Base-by-base conservation (phyloP, 2,113 vertebrate genomes). In the Phrynosoma blainvillii region DNA sequence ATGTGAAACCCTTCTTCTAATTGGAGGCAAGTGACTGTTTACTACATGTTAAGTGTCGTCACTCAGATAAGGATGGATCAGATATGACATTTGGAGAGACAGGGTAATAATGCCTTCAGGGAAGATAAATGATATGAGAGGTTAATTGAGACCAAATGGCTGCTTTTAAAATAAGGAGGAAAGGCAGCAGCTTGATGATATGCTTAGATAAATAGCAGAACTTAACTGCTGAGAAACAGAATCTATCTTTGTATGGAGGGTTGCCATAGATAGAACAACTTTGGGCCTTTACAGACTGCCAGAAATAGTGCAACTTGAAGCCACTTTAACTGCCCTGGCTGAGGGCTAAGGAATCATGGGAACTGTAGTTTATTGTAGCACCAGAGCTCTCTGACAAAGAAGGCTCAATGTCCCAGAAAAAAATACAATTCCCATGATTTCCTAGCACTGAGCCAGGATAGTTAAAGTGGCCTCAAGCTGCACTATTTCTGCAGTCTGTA, bases 101-200 rank as follows among this genome's bases (percentile, higher is more conserved):
- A 87, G 70, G 66, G 36, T 83, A 14, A 18, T 80, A 71, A 62
- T 89, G 71, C 74, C 74, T 73, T 23, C 78, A 36, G 1, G 5
- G 71, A 47, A 83, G 13, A 87, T 89, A 66, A 86, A 0, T 54
- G 11, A 86, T 32, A n/a, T 54, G 30, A 93, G 77, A 93, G 82
- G 82, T 91, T 93, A 92, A 87, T 94, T 91, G 88, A 87, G 66
- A 68, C 82, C 16, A 78, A 73, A 52, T 77, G 73, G 65, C 81
- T 90, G 54, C 89, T 71, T 71, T 91, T 86, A 90, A 59, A 90
- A 4, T 42, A 62, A 84, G 47, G 74, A 12, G 88, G 16, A 14
- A 42, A 74, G 52, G 14, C 78, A 90, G 81, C 73, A 87, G 62
- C 47, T 91, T 84, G 23, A 9, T 25, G 79, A 66, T 36, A 5